These are phyloP conservation scores for Apaloderma vittatum DNA, from an alignment of 2,113 vertebrate species.

Conservation along the genomic window DNA sequence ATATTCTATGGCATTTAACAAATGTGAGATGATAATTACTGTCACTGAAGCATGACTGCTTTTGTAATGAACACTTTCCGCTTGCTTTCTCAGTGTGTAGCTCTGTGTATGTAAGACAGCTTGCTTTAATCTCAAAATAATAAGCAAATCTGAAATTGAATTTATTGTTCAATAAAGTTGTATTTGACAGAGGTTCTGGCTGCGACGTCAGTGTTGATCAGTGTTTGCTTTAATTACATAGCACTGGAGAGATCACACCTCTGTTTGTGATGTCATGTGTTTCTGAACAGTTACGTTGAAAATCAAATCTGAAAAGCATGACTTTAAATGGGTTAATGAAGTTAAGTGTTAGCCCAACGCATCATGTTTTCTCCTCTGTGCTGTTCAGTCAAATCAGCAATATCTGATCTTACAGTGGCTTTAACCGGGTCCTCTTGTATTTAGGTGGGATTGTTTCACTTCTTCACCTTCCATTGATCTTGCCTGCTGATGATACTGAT, in stretches of 20 bases:
- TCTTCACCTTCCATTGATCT: background rate
- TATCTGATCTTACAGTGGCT: background rate
- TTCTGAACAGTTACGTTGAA: background rate
- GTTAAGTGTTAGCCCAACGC: background rate
- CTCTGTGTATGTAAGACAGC: background rate
- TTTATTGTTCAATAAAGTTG: constrained; percentile 10
- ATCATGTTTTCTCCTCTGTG: background rate
- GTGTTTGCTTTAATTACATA: constrained; percentile 33
- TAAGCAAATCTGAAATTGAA: constrained; percentile 5
- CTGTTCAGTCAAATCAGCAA: background rate
- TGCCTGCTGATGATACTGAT: background rate
- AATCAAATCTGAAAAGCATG: background rate
- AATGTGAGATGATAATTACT: constrained; percentile 14
- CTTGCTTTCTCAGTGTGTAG: background rate
- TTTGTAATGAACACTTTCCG: constrained; percentile 5
- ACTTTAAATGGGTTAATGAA: background rate
- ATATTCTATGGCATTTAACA: constrained; percentile 29
- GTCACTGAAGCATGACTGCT: constrained; percentile 10
- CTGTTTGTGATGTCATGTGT: background rate
- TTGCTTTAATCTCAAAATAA: constrained; percentile 35
- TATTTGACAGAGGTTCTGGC: constrained; percentile 9
- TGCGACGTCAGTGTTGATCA: background rate
- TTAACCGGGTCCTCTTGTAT: background rate
- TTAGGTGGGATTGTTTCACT: background rate
- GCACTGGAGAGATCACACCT: background rate